phyloP scores from a whole-genome alignment of 1,140 invertebrate genomes.

The Paraescarpia echinospica region DNA sequence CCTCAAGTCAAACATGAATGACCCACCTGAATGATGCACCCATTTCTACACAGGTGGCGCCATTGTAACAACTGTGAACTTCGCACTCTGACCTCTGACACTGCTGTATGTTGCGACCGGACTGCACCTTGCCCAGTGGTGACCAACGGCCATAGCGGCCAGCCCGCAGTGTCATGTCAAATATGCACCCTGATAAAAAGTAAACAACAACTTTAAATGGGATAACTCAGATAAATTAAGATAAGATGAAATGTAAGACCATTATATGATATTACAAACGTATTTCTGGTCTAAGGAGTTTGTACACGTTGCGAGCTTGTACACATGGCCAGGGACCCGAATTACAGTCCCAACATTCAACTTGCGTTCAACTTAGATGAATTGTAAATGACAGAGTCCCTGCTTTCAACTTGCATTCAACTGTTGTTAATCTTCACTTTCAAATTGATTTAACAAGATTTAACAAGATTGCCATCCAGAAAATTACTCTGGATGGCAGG shows the following conservation, averaged over 20 bases:
- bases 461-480: too few species aligned
- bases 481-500: too few species aligned
- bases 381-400: too few species aligned
- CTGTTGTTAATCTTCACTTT: too few species aligned
- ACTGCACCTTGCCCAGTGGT: not conserved
- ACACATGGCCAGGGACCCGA: too few species aligned
- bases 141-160: constrained; percentile 12
- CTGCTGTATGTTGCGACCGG: constrained; percentile 23
- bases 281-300: not conserved
- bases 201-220: not conserved
- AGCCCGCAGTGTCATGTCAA: constrained; percentile 15
- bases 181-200: constrained; percentile 25
- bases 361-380: too few species aligned
- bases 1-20: not conserved
- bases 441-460: too few species aligned
- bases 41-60: constrained; percentile 73
- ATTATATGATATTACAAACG: not conserved
- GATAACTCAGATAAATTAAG: not conserved
- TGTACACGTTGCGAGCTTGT: too few species aligned
- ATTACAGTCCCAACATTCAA: too few species aligned
- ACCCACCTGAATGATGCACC: constrained; percentile 24
- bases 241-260: not conserved
- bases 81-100: constrained; percentile 54
- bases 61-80: constrained; percentile 83
- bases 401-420: too few species aligned